A percentile compares a stretch with the other conserved stretches of the same genome.
Evolutionary conservation across 2,113 vertebrate genomes (phyloP).

Genomic region (Oncorhynchus masou): DNA sequence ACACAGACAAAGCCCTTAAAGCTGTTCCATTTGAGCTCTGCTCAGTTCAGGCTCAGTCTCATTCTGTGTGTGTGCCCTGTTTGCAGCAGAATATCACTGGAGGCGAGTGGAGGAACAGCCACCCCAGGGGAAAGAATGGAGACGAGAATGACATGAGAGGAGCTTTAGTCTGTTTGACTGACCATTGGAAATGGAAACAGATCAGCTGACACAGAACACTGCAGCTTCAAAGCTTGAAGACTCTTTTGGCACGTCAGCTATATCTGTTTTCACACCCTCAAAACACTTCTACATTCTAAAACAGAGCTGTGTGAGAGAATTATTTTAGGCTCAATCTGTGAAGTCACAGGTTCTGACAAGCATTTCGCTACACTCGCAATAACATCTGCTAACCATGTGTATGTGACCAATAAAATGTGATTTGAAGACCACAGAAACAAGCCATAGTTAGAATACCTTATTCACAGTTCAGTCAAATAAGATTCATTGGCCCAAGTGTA

Average conservation of each 20-base stretch:
- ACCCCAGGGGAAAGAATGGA: neutral
- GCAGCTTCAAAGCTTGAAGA: slow-evolving; percentile 34
- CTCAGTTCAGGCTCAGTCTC: neutral
- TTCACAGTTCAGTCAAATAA: neutral
- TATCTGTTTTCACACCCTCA: slow-evolving; percentile 32
- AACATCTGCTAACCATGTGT: too few relatives aligned
- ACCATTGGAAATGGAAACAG: neutral
- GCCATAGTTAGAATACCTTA: neutral
- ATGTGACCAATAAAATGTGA: too few relatives aligned
- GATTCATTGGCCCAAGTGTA: neutral
- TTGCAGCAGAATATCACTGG: neutral
- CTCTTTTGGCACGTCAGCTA: slow-evolving; percentile 26
- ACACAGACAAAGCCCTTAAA: neutral
- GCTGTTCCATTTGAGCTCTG: neutral
- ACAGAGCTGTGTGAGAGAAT: slow-evolving; percentile 18
- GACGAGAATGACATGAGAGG: neutral
- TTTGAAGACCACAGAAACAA: neutral
- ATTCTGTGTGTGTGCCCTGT: neutral
- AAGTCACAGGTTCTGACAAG: neutral
- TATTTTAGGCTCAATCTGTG: slow-evolving; percentile 46
- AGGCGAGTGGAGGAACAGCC: neutral
- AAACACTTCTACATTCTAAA: slow-evolving; percentile 25
- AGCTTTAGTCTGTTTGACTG: neutral
- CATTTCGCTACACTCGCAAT: too few relatives aligned
- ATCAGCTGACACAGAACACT: slow-evolving; percentile 13